A percentile compares a stretch with the other conserved stretches of the same genome.
phyloP scores from a whole-genome alignment of 2,888 invertebrate genomes.

The Steromphala cineraria region DNA sequence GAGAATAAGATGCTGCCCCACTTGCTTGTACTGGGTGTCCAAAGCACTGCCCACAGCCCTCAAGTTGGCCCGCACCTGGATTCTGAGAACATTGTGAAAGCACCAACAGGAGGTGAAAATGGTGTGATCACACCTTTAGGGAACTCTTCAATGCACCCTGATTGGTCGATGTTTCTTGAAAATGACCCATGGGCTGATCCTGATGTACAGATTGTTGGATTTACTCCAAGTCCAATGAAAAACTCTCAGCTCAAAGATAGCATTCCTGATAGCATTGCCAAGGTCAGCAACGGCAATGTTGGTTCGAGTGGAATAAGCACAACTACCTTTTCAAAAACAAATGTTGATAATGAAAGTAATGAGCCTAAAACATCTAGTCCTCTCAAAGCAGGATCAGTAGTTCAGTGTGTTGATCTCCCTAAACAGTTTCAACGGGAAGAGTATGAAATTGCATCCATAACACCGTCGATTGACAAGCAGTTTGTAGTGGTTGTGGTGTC shows the following conservation, averaged over 20 bases:
- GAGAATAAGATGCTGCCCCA: slow-evolving; percentile 32
- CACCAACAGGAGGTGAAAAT: slow-evolving; percentile 19
- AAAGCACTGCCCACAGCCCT: not conserved
- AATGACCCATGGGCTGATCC: slow-evolving; percentile 53
- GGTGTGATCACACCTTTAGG: not conserved
- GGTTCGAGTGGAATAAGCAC: not conserved
- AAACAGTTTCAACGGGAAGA: slow-evolving; percentile 72
- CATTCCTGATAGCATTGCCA: not conserved
- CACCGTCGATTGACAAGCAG: slow-evolving; percentile 83
- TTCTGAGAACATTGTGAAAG: not conserved
- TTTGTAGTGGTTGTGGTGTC: slow-evolving; percentile 79
- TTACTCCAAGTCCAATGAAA: slow-evolving; percentile 56
- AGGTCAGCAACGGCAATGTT: not conserved
- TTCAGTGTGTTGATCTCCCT: slow-evolving; percentile 71
- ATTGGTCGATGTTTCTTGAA: slow-evolving; percentile 33
- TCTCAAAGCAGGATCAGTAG: slow-evolving; percentile 51
- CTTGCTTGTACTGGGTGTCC: slow-evolving; percentile 27
- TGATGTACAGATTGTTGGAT: slow-evolving; percentile 68
- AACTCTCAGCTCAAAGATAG: slow-evolving; percentile 23
- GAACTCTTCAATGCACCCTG: slow-evolving; percentile 21
- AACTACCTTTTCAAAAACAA: slow-evolving; percentile 1
- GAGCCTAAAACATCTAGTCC: slow-evolving; percentile 22
- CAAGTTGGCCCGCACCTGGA: not conserved
- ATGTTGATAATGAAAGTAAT: not conserved
- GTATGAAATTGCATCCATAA: slow-evolving; percentile 80